phyloP scores from a whole-genome alignment of 2,113 vertebrate genomes.

The Litocranius walleri region DNA sequence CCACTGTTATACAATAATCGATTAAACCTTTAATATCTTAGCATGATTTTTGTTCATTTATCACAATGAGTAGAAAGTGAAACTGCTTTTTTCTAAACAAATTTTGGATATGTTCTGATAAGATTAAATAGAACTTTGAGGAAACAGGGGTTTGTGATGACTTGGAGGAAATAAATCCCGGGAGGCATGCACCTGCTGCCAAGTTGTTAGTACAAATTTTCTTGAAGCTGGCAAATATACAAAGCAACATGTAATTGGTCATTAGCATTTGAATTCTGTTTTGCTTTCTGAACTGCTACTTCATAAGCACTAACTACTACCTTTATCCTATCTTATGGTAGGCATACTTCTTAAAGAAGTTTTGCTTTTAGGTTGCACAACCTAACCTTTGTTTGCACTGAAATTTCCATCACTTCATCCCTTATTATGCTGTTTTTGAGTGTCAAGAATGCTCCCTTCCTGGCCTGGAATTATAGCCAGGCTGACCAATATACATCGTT shows the following conservation, averaged over 20 bases:
- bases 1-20: background rate
- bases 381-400: background rate
- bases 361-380: background rate
- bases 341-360: background rate
- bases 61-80: background rate
- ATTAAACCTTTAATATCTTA: background rate
- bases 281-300: background rate
- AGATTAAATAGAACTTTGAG: background rate
- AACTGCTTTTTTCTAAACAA: background rate
- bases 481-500: background rate
- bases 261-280: background rate
- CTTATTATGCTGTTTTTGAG: background rate
- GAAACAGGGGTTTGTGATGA: background rate
- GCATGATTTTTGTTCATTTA: background rate
- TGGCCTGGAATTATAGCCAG: background rate
- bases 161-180: background rate
- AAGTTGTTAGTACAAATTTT: background rate
- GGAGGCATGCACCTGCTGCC: background rate
- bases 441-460: background rate
- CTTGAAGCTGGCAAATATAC: background rate
- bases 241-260: background rate
- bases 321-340: background rate
- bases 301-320: background rate
- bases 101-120: background rate
- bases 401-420: background rate